phyloP scores from a whole-genome alignment of 2,797 vertebrate genomes.

The Anableps anableps region DNA sequence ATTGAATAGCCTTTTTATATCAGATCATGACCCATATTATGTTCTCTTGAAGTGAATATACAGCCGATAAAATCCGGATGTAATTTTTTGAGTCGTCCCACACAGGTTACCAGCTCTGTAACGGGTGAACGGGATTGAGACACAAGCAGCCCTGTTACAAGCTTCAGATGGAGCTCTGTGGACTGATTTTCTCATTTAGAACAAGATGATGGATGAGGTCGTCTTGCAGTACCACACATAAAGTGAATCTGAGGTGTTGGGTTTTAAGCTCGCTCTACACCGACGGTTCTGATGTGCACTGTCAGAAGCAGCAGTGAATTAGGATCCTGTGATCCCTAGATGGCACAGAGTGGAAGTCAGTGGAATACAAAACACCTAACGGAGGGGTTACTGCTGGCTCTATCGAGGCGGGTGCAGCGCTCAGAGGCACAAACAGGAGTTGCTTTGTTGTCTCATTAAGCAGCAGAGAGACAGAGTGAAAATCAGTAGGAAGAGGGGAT shows the following conservation, averaged over 20 bases:
- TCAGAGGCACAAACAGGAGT: slow-evolving; percentile 43
- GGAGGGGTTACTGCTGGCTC: slow-evolving; percentile 36
- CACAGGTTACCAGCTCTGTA: slow-evolving; percentile 43
- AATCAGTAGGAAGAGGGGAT: slow-evolving; percentile 51
- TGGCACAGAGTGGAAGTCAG: slow-evolving; percentile 9
- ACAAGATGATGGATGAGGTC: slow-evolving; percentile 28
- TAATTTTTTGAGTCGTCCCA: slow-evolving; percentile 63
- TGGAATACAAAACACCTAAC: slow-evolving; percentile 25
- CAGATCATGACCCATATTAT: slow-evolving; percentile 80
- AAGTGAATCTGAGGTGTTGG: slow-evolving; percentile 13
- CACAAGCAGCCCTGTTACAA: slow-evolving; percentile 20
- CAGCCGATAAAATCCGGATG: slow-evolving; percentile 71
- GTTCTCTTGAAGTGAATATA: slow-evolving; percentile 57
- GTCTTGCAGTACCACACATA: not conserved
- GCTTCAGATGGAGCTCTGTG: slow-evolving; percentile 29
- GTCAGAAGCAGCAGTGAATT: not conserved
- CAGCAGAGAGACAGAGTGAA: slow-evolving; percentile 47
- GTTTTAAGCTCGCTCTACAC: not conserved
- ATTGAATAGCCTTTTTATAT: slow-evolving; percentile 78
- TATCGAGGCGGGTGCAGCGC: slow-evolving; percentile 31
- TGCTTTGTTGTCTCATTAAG: slow-evolving; percentile 61
- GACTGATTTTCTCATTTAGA: slow-evolving; percentile 27
- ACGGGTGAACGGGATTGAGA: slow-evolving; percentile 33
- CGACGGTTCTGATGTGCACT: not conserved
- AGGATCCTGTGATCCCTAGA: slow-evolving; percentile 9